A percentile compares a stretch with the other conserved stretches of the same genome.
These are phyloP conservation scores for Hemicentrotus pulcherrimus DNA, from an alignment of 35 echinoderm and acorn worm species.

Conservation along the genomic window DNA sequence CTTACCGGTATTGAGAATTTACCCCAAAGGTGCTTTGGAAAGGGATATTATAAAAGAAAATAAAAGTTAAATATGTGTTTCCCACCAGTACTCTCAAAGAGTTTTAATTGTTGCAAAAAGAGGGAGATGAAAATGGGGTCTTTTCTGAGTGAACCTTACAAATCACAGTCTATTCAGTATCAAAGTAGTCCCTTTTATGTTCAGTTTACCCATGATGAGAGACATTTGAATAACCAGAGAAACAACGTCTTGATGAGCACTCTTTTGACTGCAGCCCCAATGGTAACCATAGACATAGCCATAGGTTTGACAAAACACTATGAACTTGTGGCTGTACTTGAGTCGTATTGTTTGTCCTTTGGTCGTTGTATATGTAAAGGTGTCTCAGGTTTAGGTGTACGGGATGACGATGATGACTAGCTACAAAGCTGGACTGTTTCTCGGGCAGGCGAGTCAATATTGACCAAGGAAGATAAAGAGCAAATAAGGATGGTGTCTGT, in stretches of 20 bases:
- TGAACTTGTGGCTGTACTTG: background rate
- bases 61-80: background rate
- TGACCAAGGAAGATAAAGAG: constrained; percentile 21
- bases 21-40: background rate
- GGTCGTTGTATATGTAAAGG: background rate
- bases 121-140: background rate
- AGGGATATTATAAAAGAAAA: background rate
- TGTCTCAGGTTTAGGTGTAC: background rate
- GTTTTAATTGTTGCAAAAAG: background rate
- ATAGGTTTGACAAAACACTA: background rate
- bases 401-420: background rate
- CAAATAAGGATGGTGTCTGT: constrained; percentile 25
- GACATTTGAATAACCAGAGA: background rate
- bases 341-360: background rate
- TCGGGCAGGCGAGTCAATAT: background rate
- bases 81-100: background rate
- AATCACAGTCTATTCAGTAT: background rate
- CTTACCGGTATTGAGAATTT: background rate
- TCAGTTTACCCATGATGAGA: background rate
- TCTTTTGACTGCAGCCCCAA: background rate
- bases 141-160: background rate
- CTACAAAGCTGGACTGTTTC: background rate
- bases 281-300: background rate
- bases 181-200: background rate
- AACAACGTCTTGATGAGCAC: background rate